A percentile compares a stretch with the other conserved stretches of the same genome.
Conservation (phyloP, 2,888 invertebrate genomes). For the Celastrina argiolus region DNA sequence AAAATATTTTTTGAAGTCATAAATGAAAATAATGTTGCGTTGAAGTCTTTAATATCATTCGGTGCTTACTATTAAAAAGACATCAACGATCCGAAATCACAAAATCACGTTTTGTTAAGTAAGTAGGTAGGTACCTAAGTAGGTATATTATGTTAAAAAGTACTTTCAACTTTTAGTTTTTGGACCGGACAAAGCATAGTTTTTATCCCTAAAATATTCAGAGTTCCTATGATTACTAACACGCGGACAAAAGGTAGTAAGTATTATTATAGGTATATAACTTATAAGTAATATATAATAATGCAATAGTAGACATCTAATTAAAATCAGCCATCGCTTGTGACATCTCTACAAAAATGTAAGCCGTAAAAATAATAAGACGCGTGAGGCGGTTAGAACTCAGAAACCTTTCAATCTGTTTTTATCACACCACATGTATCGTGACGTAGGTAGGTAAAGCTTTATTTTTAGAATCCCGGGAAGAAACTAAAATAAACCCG, state of each 20-base stretch:
- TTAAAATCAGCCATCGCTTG: no score
- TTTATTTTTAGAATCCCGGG: neutral
- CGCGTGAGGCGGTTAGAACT: neutral
- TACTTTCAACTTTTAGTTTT: no score
- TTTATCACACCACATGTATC: neutral
- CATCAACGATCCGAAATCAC: slow-evolving; percentile 47
- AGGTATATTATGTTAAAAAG: no score
- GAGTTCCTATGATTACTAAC: no score
- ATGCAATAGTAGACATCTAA: no score
- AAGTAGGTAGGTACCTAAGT: no score
- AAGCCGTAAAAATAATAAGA: neutral
- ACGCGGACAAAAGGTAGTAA: no score
- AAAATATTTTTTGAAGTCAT: neutral
- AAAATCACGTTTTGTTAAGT: neutral
- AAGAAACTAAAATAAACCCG: neutral
- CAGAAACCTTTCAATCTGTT: neutral
- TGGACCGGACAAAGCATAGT: no score
- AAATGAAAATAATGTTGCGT: slow-evolving; percentile 39
- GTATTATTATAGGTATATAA: no score
- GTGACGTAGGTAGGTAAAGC: neutral
- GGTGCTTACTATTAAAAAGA: slow-evolving; percentile 49
- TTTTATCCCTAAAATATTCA: no score
- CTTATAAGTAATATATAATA: no score
- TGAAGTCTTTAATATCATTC: slow-evolving; percentile 55
- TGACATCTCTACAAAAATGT: neutral